Percentiles rank a stretch among this genome's conserved stretches.
phyloP scores from a whole-genome alignment of 2,797 vertebrate genomes.

The Eleutherodactylus coqui region DNA sequence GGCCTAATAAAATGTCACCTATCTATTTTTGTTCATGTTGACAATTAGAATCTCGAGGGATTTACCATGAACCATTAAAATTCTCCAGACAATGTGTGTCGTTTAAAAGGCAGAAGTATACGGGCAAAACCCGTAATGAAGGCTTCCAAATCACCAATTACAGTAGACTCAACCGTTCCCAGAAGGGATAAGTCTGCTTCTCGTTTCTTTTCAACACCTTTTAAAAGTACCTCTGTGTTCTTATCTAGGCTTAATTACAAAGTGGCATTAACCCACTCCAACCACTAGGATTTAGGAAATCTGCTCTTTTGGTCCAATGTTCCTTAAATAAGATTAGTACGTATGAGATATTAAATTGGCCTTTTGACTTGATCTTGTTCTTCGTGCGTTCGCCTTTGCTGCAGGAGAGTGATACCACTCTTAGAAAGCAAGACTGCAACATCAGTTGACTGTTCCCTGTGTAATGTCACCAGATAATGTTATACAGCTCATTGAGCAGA shows the following conservation, averaged over 20 bases:
- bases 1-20: background rate
- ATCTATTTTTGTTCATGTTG: conserved; percentile 14
- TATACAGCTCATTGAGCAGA: conserved; percentile 59
- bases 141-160: background rate
- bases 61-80: conserved; percentile 13
- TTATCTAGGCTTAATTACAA: background rate
- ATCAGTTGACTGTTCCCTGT: conserved; percentile 32
- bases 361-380: conserved; percentile 24
- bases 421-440: conserved; percentile 31
- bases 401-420: conserved; percentile 10
- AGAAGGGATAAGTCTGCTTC: background rate
- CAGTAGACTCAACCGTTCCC: background rate
- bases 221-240: background rate
- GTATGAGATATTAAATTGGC: conserved; percentile 24
- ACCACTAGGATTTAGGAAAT: background rate
- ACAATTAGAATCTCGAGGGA: background rate
- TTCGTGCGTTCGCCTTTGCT: background rate
- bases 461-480: conserved; percentile 59
- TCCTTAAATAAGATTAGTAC: conserved; percentile 6
- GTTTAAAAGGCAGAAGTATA: background rate
- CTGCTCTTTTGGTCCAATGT: background rate
- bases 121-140: background rate
- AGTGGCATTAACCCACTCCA: background rate
- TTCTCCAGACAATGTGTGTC: background rate
- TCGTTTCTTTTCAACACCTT: background rate